Percentiles rank a stretch among this genome's conserved stretches.
These are phyloP conservation scores for Sebastes diaconus DNA, from an alignment of 2,797 vertebrate genomes.

Conservation along the genomic window DNA sequence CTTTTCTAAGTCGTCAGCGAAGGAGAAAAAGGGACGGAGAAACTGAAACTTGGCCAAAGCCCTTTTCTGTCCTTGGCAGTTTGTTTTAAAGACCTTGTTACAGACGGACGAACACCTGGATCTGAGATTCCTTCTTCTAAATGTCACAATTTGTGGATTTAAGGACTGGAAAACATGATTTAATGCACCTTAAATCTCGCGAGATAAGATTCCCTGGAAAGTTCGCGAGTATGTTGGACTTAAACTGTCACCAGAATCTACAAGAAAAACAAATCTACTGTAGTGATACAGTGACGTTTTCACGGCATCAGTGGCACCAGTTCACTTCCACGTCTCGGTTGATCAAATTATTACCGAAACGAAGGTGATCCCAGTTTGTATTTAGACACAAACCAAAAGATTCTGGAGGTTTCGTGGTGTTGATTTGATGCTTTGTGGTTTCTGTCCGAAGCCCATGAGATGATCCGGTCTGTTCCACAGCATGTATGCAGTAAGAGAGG, in stretches of 20 bases:
- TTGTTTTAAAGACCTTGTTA: slow-evolving; percentile 22
- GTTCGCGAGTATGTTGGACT: slow-evolving; percentile 1
- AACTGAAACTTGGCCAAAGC: slow-evolving; percentile 13
- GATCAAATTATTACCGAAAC: neutral
- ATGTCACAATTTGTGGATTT: neutral
- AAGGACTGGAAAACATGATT: neutral
- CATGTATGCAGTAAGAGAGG: slow-evolving; percentile 31
- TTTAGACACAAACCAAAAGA: neutral
- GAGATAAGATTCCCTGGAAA: neutral
- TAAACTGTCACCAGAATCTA: neutral
- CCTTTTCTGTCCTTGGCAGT: slow-evolving; percentile 12
- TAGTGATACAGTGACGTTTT: neutral
- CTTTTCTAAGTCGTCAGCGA: slow-evolving; percentile 23
- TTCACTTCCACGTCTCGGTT: neutral
- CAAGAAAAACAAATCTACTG: neutral
- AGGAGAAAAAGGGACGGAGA: neutral
- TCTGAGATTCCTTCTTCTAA: neutral
- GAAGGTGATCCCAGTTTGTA: slow-evolving; percentile 15
- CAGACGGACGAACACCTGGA: neutral
- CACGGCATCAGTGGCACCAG: neutral
- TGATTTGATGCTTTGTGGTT: neutral
- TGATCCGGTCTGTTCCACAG: neutral
- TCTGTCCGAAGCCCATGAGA: neutral
- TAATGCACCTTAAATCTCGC: slow-evolving; percentile 3
- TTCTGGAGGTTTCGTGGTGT: neutral